Conservation (phyloP, 92 coral and sea anemone species). For the Micromussa lordhowensis region DNA sequence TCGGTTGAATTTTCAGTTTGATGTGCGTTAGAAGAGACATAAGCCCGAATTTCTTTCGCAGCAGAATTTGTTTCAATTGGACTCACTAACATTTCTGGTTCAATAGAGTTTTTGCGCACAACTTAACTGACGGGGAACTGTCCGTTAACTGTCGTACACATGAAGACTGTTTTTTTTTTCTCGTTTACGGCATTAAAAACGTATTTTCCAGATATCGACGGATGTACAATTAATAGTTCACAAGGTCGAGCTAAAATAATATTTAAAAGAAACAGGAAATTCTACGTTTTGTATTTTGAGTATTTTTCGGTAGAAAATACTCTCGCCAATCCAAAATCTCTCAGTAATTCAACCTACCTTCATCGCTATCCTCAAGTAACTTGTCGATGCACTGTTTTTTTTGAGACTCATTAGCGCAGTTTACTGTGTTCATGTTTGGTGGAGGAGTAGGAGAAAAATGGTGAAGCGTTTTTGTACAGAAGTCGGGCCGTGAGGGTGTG, state of each 20-base stretch:
- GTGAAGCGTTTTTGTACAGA: slow-evolving; percentile 27
- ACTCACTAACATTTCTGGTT: background rate
- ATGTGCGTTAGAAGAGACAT: background rate
- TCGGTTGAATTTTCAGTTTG: background rate
- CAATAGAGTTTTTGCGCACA: background rate
- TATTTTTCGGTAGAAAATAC: background rate
- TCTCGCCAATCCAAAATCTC: background rate
- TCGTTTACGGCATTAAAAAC: background rate
- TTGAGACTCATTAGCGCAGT: background rate
- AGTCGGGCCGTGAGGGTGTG: slow-evolving; percentile 33
- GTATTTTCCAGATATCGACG: background rate
- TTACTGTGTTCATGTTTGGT: background rate
- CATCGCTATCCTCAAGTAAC: slow-evolving; percentile 32
- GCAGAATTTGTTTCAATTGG: background rate
- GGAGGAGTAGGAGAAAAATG: slow-evolving; percentile 42
- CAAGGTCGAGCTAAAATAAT: slow-evolving; percentile 43
- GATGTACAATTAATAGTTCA: slow-evolving; percentile 27
- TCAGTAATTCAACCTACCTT: slow-evolving; percentile 20
- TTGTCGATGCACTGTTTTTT: slow-evolving; percentile 27
- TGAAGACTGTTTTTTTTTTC: background rate
- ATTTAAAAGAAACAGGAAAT: slow-evolving; percentile 26
- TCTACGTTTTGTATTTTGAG: background rate
- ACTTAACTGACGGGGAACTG: background rate
- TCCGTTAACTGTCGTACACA: background rate
- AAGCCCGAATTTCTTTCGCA: background rate